Conservation (phyloP, 2,113 vertebrate species). For the Nothocercus nigrocapillus region DNA sequence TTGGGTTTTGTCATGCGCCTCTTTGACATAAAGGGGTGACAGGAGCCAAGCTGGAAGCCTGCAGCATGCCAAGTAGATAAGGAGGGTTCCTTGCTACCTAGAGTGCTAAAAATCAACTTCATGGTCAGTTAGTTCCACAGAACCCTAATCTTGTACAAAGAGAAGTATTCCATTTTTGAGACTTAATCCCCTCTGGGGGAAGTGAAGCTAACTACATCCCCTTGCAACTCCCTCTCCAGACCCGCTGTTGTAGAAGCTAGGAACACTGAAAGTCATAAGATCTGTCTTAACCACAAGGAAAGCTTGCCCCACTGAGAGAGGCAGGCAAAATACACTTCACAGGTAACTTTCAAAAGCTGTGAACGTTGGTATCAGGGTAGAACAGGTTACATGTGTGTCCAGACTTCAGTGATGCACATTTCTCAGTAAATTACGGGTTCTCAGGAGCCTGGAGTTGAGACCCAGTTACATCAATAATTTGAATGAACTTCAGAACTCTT, state of each 20-base stretch:
- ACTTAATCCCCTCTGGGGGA: too few species aligned
- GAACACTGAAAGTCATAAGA: background rate
- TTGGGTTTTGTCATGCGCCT: background rate
- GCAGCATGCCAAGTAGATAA: background rate
- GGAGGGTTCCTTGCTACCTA: background rate
- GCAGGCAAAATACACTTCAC: background rate
- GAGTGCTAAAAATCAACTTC: background rate
- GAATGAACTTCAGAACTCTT: background rate
- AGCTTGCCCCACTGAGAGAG: background rate
- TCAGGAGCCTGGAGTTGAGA: background rate
- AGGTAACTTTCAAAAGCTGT: background rate
- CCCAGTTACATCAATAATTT: background rate
- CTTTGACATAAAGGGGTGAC: background rate
- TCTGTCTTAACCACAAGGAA: background rate
- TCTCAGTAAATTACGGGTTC: background rate
- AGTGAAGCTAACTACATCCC: background rate
- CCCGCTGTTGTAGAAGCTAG: rapidly evolving
- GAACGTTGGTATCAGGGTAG: background rate
- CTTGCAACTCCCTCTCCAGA: background rate
- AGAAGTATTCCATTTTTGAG: background rate
- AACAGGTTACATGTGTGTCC: background rate
- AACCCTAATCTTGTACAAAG: background rate
- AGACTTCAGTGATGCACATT: rapidly evolving
- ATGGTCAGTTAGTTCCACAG: background rate
- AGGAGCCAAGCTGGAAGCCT: background rate